Evolutionary conservation across 1,140 invertebrate species (phyloP), one percentile per base, ranked within the genome.

Genomic region (Leptopilina boulardi): DNA sequence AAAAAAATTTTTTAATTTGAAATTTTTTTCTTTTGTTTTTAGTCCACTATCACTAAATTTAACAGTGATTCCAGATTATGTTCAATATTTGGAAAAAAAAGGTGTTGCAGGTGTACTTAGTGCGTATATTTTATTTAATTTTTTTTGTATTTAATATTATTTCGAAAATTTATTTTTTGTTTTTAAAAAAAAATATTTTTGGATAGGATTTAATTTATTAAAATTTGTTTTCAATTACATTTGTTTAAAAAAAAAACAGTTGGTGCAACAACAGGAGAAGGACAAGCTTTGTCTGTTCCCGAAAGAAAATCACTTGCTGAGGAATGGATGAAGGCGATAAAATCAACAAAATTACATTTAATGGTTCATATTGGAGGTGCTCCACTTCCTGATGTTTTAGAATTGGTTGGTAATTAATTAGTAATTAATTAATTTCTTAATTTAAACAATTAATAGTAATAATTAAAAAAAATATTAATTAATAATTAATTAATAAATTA

Each of bases 331-430:
- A 90, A 92, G 51, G 92, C 89, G 0, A 91, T 89, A 0, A 92
- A 93, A 83, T 87, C 86, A 34, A 92, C 91, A 0, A 92, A 93
- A 13, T 91, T 94, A 70, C 93, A 94, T 72, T 88, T 97, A 9
- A 95, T 96, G 92, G 91, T 96, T 34, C 96, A 97, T 92, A 91
- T 97, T 73, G 96, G 96, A 23, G 95, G 96, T 0, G 92, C 93
- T 1, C 92, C 94, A 13, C 82, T 96, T 6, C 92, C 93, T 56
- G 95, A 97, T 85, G 94, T 95, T 5, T 79, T 94, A 54, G 93
- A 95, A 83, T 89, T 97, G 87, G 95, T 96, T 92, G 91, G 90
- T 77, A 30, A 13, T 1, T 21, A 23, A 23, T 26, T 26, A 23
- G 18, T 21, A 10, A 19, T 23, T 8, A n/a, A n/a, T n/a, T n/a